Evolutionary conservation across 2,113 vertebrate genomes (phyloP).

Genomic region (Elachura formosa): DNA sequence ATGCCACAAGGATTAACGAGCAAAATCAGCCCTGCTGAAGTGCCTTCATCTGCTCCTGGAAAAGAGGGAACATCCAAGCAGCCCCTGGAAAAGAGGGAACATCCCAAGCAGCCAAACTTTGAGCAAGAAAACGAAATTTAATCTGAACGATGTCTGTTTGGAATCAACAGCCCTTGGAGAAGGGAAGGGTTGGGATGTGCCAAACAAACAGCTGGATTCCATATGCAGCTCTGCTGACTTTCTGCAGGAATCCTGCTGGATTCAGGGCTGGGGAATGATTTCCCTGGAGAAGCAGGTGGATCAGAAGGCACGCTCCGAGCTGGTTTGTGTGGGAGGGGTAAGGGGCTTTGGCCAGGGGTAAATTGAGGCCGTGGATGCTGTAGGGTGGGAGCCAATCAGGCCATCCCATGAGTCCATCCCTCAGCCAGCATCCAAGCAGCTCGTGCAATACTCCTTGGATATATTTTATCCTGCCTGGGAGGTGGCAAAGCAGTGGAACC

Average conservation of each 20-base stretch:
- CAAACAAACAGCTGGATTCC: background rate
- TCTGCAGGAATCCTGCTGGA: background rate
- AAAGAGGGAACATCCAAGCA: background rate
- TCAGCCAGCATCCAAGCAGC: background rate
- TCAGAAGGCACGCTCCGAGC: fast-evolving
- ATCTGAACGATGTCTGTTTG: background rate
- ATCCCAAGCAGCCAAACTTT: background rate
- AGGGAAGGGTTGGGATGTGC: background rate
- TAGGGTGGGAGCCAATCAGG: background rate
- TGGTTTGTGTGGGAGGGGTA: background rate
- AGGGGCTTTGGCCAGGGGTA: background rate
- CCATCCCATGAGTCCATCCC: background rate
- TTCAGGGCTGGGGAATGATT: background rate
- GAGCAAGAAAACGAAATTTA: background rate
- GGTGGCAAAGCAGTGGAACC: background rate
- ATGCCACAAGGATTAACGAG: background rate
- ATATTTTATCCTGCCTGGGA: background rate
- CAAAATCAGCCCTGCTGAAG: background rate
- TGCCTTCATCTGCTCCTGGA: background rate
- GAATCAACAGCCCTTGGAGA: background rate
- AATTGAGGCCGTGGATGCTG: background rate
- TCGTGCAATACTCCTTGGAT: fast-evolving
- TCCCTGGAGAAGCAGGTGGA: background rate
- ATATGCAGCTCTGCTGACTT: background rate
- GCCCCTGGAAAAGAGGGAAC: background rate